These are phyloP conservation scores for Perognathus longimembris DNA, from an alignment of 2,113 vertebrate genomes.

Conservation along the genomic window DNA sequence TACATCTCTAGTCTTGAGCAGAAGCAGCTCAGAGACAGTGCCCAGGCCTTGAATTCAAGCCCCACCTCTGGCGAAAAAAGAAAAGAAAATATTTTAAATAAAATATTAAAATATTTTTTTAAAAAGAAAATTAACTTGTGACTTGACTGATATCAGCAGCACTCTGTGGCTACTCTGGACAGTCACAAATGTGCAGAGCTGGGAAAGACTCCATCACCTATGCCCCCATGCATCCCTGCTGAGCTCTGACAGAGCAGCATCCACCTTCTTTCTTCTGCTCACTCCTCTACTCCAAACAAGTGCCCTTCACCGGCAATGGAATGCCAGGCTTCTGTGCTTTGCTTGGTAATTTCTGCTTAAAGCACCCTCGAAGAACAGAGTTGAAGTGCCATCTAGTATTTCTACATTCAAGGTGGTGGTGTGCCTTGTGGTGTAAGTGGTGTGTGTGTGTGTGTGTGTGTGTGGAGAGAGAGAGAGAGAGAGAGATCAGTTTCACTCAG, in stretches of 20 bases:
- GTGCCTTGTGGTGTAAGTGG: background rate
- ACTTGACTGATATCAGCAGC: background rate
- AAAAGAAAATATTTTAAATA: too few relatives aligned
- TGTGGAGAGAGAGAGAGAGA: too few relatives aligned
- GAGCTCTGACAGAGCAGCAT: background rate
- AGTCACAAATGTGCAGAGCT: background rate
- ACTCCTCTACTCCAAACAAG: background rate
- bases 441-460: background rate
- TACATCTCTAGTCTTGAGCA: too few relatives aligned
- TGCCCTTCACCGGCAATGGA: background rate
- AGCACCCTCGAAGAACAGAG: background rate
- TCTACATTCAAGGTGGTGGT: background rate
- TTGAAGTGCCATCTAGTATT: background rate
- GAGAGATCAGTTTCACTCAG: background rate
- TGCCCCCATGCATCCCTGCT: background rate
- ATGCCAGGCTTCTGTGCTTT: background rate
- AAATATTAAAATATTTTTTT: too few relatives aligned
- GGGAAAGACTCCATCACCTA: fast-evolving
- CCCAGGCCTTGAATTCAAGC: too few relatives aligned
- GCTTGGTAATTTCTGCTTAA: background rate
- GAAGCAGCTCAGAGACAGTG: too few relatives aligned
- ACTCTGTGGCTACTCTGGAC: background rate
- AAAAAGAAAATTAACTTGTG: background rate
- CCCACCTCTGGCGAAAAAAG: too few relatives aligned
- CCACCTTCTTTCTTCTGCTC: background rate